Conservation (phyloP, 1,140 invertebrate genomes). For the Bacillus rossius region DNA sequence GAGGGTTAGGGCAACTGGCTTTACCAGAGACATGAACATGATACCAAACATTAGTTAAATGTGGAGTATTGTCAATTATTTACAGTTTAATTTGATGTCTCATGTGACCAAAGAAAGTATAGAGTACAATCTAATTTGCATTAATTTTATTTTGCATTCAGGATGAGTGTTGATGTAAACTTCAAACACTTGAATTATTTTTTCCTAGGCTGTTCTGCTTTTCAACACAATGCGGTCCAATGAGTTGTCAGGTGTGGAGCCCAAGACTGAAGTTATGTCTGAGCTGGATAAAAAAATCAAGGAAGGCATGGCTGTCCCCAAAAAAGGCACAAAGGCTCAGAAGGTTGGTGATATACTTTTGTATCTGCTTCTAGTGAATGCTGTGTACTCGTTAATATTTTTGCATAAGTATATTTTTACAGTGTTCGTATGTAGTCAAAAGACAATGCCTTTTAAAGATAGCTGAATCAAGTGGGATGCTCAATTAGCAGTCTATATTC, state of each 20-base stretch:
- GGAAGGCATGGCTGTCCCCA: conserved; percentile 58
- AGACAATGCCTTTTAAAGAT: no score
- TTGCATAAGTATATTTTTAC: neutral
- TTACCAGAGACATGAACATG: no score
- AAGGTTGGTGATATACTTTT: conserved; percentile 49
- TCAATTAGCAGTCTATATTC: no score
- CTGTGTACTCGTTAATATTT: neutral
- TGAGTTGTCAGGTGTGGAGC: conserved; percentile 66
- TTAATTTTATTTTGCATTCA: no score
- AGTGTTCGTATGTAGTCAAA: no score
- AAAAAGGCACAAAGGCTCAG: conserved; percentile 80
- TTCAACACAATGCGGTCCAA: conserved; percentile 68
- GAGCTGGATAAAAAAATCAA: conserved; percentile 71
- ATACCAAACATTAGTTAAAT: no score
- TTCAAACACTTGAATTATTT: no score
- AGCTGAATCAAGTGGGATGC: no score
- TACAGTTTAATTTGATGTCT: neutral
- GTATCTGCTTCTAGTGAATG: neutral
- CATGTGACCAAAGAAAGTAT: neutral
- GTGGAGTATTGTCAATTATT: no score
- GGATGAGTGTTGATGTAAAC: no score
- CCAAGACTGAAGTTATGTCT: conserved; percentile 66
- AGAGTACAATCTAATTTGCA: neutral
- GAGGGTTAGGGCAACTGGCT: no score
- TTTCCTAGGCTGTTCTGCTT: conserved; percentile 65